Evolutionary conservation across 2,113 vertebrate genomes (phyloP).

Genomic region (Loxodonta africana): DNA sequence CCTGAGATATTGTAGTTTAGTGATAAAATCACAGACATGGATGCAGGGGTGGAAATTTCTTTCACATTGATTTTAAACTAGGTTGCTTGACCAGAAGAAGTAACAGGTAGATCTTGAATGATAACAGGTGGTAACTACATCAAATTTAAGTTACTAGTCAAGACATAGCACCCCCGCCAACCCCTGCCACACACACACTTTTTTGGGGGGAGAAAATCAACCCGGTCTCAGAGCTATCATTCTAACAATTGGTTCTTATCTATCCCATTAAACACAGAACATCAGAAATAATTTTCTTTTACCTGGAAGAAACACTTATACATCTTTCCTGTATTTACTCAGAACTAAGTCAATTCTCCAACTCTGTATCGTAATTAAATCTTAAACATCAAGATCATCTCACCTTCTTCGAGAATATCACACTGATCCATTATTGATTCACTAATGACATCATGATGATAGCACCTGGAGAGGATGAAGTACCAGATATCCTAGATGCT

Average conservation of each 20-base stretch:
- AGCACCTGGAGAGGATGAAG: neutral
- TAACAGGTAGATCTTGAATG: neutral
- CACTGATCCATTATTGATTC: neutral
- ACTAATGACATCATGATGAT: neutral
- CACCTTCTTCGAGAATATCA: neutral
- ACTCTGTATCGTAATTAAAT: constrained; percentile 29
- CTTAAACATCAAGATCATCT: neutral
- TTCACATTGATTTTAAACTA: neutral
- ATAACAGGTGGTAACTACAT: neutral
- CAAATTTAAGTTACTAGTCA: neutral
- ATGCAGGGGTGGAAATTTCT: neutral
- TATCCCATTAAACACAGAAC: neutral
- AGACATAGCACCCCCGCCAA: neutral
- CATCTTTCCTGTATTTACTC: neutral
- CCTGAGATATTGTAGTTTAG: neutral
- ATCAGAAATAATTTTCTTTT: neutral
- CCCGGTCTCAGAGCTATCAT: neutral
- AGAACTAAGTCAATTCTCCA: neutral
- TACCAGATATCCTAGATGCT: neutral
- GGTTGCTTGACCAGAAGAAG: neutral
- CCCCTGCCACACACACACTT: no score
- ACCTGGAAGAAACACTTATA: neutral
- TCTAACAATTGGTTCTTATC: neutral
- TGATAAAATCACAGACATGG: neutral
- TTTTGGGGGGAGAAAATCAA: neutral